Conservation (phyloP, 2,113 vertebrate genomes). For the Gorsachius goisagi region DNA sequence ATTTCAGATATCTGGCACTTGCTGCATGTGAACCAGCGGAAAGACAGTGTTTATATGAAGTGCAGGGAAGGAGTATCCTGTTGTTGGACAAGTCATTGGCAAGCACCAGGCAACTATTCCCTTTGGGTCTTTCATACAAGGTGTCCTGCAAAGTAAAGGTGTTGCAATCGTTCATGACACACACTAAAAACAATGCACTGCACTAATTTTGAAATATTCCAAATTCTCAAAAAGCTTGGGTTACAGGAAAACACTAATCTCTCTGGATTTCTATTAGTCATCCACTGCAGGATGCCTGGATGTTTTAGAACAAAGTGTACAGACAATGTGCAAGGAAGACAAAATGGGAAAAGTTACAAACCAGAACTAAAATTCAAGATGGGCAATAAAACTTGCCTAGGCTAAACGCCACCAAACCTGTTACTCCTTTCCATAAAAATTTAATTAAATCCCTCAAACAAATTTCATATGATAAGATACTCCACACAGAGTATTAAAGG, state of each 20-base stretch:
- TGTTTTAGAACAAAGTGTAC: constrained; percentile 6
- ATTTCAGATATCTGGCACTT: background rate
- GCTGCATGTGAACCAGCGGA: background rate
- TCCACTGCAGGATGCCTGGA: background rate
- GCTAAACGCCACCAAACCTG: background rate
- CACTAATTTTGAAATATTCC: background rate
- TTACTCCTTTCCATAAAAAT: background rate
- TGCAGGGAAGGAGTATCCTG: background rate
- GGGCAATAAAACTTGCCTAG: background rate
- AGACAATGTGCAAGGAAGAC: background rate
- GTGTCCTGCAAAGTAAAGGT: background rate
- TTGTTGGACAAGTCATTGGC: background rate
- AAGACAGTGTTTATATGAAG: background rate
- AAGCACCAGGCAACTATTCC: background rate
- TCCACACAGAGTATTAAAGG: background rate
- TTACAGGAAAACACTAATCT: constrained; percentile 10
- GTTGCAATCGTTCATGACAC: background rate
- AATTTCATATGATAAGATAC: background rate
- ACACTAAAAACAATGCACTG: background rate
- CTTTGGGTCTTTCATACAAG: background rate
- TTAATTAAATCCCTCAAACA: background rate
- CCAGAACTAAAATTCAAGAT: background rate
- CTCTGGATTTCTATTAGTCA: constrained; percentile 9
- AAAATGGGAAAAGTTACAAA: background rate
- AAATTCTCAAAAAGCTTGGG: background rate